These are phyloP conservation scores for Lasius fuliginosus DNA, from an alignment of 2,888 invertebrate genomes.

Conservation along the genomic window DNA sequence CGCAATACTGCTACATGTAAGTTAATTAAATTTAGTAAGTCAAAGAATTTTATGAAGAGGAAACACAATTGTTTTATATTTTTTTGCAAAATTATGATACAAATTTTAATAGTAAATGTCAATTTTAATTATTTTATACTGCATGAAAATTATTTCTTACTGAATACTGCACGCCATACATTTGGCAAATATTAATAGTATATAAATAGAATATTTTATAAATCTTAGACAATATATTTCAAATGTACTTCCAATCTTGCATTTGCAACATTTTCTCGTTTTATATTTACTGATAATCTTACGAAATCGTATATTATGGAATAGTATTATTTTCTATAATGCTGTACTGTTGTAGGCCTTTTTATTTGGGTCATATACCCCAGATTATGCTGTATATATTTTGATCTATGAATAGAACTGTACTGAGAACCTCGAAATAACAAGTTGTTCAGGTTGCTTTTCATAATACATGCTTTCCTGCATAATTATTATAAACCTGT, in stretches of 20 bases:
- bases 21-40: constrained; percentile 8
- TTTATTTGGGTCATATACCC: constrained; percentile 20
- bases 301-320: neutral
- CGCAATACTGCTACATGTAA: constrained; percentile 4
- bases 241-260: constrained; percentile 39
- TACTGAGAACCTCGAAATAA: constrained; percentile 33
- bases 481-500: neutral
- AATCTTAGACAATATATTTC: constrained; percentile 25
- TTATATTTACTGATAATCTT: constrained; percentile 22
- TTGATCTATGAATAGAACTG: constrained; percentile 43
- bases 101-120: neutral
- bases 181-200: constrained; percentile 30
- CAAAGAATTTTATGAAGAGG: constrained; percentile 11
- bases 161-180: neutral
- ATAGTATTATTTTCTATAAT: neutral
- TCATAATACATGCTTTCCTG: neutral
- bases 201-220: constrained; percentile 23
- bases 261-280: constrained; percentile 33
- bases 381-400: constrained; percentile 44
- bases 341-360: constrained; percentile 10
- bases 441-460: neutral
- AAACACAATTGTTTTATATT: constrained; percentile 4
- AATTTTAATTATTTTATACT: neutral
- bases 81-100: neutral
- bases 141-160: neutral